phyloP scores from a whole-genome alignment of 2,797 vertebrate species.

The Acrocephalus scirpaceus region DNA sequence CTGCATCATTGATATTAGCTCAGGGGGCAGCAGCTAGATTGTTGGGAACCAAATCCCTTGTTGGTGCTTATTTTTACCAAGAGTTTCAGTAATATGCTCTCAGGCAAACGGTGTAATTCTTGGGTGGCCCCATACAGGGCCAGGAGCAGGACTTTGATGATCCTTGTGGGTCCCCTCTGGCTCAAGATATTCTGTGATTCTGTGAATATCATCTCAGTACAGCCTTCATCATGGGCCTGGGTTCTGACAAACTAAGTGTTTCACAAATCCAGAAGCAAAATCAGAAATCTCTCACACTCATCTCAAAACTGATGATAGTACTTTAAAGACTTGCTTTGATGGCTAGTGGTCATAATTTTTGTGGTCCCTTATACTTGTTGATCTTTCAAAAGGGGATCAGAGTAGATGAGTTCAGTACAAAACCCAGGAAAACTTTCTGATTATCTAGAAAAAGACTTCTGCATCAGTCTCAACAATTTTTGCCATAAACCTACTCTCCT shows the following conservation, averaged over 20 bases:
- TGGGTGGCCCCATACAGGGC: not conserved
- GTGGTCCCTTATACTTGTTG: not conserved
- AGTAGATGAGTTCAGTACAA: not conserved
- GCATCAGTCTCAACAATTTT: not conserved
- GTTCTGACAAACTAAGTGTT: not conserved
- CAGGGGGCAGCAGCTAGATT: not conserved
- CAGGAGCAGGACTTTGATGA: not conserved
- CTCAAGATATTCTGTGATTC: not conserved
- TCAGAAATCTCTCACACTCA: not conserved
- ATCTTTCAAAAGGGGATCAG: not conserved
- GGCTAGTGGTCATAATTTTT: not conserved
- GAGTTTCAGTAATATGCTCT: not conserved
- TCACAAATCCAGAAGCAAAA: not conserved
- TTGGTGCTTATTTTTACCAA: not conserved
- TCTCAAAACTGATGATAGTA: not conserved
- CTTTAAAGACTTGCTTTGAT: not conserved
- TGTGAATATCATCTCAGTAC: not conserved
- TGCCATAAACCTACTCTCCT: not conserved
- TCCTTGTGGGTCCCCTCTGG: too few species aligned
- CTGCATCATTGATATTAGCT: not conserved
- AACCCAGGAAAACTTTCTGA: not conserved
- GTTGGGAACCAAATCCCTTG: not conserved
- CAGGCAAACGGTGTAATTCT: not conserved
- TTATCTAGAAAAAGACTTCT: not conserved
- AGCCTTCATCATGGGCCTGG: not conserved